Percentiles rank a stretch among this genome's conserved stretches.
These are phyloP conservation scores for Sprattus sprattus DNA, from an alignment of 2,113 vertebrate species.

Conservation along the genomic window DNA sequence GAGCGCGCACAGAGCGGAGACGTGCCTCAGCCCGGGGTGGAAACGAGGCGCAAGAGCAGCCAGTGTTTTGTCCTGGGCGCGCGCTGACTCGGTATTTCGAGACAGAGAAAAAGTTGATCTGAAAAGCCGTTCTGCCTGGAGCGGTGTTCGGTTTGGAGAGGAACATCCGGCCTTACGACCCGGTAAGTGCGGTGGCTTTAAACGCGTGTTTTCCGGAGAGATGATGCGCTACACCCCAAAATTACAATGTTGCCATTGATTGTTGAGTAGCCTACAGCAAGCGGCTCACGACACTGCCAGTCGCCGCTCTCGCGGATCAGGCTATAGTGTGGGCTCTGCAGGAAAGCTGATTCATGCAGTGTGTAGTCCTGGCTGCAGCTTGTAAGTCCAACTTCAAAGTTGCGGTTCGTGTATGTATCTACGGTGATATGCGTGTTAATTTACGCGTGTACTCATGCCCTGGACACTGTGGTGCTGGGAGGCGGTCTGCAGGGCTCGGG, in stretches of 20 bases:
- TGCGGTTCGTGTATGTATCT: neutral
- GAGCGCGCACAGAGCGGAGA: neutral
- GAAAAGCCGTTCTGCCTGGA: neutral
- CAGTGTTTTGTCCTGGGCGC: slow-evolving; percentile 17
- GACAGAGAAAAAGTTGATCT: neutral
- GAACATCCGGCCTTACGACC: neutral
- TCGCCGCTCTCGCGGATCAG: neutral
- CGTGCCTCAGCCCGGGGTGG: neutral
- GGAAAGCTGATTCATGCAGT: neutral
- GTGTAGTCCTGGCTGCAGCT: neutral
- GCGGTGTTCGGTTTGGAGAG: neutral
- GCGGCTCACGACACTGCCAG: slow-evolving; percentile 7
- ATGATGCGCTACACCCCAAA: slow-evolving; percentile 5
- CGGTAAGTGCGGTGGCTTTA: neutral
- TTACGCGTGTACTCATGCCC: neutral
- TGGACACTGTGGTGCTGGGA: neutral
- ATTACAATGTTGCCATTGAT: slow-evolving; percentile 5
- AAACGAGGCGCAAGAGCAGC: slow-evolving; percentile 14
- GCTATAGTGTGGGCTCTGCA: neutral
- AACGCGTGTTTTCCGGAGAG: neutral
- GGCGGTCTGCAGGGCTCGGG: neutral
- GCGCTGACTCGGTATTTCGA: neutral
- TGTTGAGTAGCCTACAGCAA: neutral
- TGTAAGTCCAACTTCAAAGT: neutral
- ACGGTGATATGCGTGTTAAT: neutral